A percentile compares a stretch with the other conserved stretches of the same genome.
These are phyloP conservation scores for Urosaurus nigricauda DNA, from an alignment of 2,797 vertebrate species.

Conservation along the genomic window DNA sequence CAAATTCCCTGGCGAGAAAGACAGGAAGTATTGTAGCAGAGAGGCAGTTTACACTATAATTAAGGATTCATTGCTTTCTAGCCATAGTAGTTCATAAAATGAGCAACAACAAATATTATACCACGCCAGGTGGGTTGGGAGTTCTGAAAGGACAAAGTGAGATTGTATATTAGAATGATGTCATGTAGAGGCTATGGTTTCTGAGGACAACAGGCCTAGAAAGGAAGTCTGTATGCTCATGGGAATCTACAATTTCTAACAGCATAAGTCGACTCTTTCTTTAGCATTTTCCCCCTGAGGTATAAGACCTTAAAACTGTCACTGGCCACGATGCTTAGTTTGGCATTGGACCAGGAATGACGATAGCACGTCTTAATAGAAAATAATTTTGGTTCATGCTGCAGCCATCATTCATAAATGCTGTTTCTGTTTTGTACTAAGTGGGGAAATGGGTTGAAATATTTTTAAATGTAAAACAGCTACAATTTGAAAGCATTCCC, in stretches of 20 bases:
- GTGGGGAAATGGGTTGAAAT: background rate
- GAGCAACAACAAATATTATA: conserved; percentile 1
- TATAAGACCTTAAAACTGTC: background rate
- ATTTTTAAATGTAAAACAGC: background rate
- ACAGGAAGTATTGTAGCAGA: conserved; percentile 33
- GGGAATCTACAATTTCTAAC: conserved; percentile 32
- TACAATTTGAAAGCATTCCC: background rate
- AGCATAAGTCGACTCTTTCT: background rate
- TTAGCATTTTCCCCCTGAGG: background rate
- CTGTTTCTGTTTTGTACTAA: conserved; percentile 1
- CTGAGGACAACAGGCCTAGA: background rate
- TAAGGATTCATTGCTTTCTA: background rate
- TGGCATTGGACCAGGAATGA: conserved; percentile 45
- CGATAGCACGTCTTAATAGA: conserved; percentile 11
- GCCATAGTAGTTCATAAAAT: background rate
- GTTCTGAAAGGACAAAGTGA: conserved; percentile 15
- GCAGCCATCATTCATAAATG: rapidly evolving
- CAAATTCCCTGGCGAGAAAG: conserved; percentile 9
- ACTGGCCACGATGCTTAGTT: conserved; percentile 5
- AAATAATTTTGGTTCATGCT: conserved; percentile 26
- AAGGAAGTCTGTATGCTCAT: background rate
- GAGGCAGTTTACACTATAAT: conserved; percentile 35
- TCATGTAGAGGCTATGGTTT: background rate
- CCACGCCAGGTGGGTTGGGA: conserved; percentile 24
- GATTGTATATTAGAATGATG: conserved; percentile 27